These are phyloP conservation scores for Haliclystus octoradiatus DNA, from an alignment of 30 jellyfish, hydroid and myxozoan species.

Conservation along the genomic window DNA sequence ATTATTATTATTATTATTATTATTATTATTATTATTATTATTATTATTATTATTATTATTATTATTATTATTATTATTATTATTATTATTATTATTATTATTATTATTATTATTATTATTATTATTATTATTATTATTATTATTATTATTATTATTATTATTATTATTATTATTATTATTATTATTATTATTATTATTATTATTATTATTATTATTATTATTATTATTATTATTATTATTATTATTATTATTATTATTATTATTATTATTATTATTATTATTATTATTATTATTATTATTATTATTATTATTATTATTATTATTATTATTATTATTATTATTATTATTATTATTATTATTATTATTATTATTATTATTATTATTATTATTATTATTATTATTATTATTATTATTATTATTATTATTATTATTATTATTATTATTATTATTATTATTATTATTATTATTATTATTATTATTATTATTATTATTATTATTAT, in stretches of 20 bases:
- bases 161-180: neutral
- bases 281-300: neutral
- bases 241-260: neutral
- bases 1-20: neutral
- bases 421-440: neutral
- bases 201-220: too few relatives aligned
- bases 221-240: neutral
- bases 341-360: neutral
- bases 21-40: neutral
- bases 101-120: neutral
- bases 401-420: neutral
- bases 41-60: neutral
- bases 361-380: neutral
- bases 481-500: neutral
- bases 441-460: neutral
- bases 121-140: neutral
- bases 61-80: neutral
- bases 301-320: neutral
- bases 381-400: neutral
- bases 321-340: neutral
- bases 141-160: neutral
- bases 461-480: neutral
- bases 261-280: neutral
- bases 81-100: neutral
- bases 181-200: too few relatives aligned